Evolutionary conservation across 2,113 vertebrate species (phyloP), one percentile per base, ranked within the genome.

Genomic region (Sorex araneus): DNA sequence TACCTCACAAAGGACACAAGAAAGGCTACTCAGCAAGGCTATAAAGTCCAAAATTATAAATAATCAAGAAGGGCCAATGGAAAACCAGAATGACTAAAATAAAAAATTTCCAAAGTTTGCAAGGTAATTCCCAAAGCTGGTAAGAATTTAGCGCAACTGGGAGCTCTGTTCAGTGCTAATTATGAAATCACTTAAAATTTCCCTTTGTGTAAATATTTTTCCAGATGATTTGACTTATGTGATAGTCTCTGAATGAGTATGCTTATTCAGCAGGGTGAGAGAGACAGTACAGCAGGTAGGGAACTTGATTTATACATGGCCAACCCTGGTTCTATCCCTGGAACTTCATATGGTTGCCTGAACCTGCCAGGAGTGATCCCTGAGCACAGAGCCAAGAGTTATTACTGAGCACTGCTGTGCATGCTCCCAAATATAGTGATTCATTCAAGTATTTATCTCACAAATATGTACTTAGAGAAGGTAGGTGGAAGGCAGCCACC

Each of bases 21-120:
- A 78, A 64, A 69, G 47, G 32, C 32, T 13, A 66, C 77, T 66
- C 64, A 40, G 5, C 47, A 63, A 11, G 19, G n/a, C n/a, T 2
- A 71, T 67, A 87, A 79, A 16, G 73, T n/a, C 47, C 75, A 40
- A 63, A 64, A 64, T 85, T 12, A 12, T 70, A 81, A 88, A 54
- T 60, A 75, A 63, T 60, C 34, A 75, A 76, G 27, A 92, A 96
- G 81, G n/a, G 69, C 13, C 54, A 89, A 19, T 78, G 70, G 64
- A 45, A 70, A 87, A 74, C 18, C 77, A 50, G 25, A 50, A 7
- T 74, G 43, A 54, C 6, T 83, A 11, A 83, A 74, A 78, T 36
- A 15, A 19, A n/a, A 25, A n/a, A 81, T 3, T 60, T 18, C 50
- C 28, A 45, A 10, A 23, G 67, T 66, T 34, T 5, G 28, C 50